These are phyloP conservation scores for Eulimnadia texana DNA, from an alignment of 1,140 invertebrate genomes.

Conservation along the genomic window DNA sequence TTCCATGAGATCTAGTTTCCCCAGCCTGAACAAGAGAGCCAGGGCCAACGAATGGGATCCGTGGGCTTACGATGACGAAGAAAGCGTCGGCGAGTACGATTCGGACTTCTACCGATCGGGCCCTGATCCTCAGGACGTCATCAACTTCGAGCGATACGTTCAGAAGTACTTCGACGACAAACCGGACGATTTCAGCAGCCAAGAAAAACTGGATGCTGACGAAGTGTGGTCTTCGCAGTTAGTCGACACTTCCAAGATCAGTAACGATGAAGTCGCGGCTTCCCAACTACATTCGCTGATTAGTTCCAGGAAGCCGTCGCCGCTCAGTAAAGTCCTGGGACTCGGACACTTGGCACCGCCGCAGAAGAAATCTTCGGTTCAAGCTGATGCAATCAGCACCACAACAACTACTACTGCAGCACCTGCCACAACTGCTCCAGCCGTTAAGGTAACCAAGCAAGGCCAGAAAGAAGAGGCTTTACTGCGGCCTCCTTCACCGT, in stretches of 20 bases:
- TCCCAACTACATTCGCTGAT: background rate
- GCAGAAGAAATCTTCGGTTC: background rate
- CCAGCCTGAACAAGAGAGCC: background rate
- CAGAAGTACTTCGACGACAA: background rate
- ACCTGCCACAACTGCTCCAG: background rate
- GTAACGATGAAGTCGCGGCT: constrained; percentile 8
- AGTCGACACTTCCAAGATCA: background rate
- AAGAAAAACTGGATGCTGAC: background rate
- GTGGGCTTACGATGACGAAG: background rate
- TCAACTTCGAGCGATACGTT: constrained; percentile 8
- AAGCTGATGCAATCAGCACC: background rate
- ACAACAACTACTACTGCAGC: background rate
- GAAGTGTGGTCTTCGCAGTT: background rate
- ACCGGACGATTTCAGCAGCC: background rate
- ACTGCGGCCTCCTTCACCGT: constrained; percentile 36
- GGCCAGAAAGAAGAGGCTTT: constrained; percentile 46
- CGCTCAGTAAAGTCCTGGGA: background rate
- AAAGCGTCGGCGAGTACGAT: background rate
- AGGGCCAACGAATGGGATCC: background rate
- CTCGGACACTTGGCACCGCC: background rate
- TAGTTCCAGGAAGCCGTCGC: background rate
- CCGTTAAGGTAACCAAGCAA: background rate
- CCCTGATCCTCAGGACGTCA: constrained; percentile 1
- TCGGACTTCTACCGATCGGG: background rate
- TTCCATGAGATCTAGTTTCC: too few species aligned